Percentiles rank a stretch among this genome's conserved stretches.
Conservation (phyloP, 2,113 vertebrate species). For the Salvator merianae region DNA sequence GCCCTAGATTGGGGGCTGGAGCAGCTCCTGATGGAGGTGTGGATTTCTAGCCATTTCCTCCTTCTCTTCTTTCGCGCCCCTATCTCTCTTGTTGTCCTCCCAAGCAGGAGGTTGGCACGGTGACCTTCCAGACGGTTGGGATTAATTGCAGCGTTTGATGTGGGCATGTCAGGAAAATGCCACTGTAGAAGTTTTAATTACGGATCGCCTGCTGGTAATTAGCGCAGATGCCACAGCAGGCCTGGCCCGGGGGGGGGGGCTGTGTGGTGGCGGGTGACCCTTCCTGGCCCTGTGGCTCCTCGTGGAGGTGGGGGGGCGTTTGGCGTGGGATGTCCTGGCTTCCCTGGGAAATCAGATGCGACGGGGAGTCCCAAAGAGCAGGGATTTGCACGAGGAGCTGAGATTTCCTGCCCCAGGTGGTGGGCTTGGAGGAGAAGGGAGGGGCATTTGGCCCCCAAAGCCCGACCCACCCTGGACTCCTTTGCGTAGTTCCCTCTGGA, state of each 20-base stretch:
- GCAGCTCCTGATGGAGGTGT: no score
- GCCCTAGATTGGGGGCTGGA: no score
- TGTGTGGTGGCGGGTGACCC: neutral
- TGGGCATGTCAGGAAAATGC: conserved; percentile 33
- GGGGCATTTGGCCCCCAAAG: neutral
- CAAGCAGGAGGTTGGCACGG: accelerated
- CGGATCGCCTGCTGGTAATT: conserved; percentile 14
- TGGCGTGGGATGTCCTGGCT: neutral
- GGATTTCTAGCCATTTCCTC: neutral
- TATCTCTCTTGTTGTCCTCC: no score
- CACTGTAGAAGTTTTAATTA: conserved; percentile 47
- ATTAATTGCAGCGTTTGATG: conserved; percentile 41
- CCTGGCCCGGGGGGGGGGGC: neutral
- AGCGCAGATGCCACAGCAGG: neutral
- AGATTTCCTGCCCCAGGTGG: neutral
- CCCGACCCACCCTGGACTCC: neutral
- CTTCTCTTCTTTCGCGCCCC: accelerated
- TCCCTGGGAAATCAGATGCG: no score
- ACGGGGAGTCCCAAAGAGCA: neutral
- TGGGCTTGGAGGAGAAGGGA: neutral
- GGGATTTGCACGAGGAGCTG: accelerated
- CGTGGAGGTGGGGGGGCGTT: accelerated
- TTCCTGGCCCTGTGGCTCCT: accelerated
- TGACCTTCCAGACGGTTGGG: neutral
- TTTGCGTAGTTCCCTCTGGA: neutral